These are phyloP conservation scores for Dendrocincla tyrannina DNA, from an alignment of 2,797 vertebrate genomes.

Conservation along the genomic window DNA sequence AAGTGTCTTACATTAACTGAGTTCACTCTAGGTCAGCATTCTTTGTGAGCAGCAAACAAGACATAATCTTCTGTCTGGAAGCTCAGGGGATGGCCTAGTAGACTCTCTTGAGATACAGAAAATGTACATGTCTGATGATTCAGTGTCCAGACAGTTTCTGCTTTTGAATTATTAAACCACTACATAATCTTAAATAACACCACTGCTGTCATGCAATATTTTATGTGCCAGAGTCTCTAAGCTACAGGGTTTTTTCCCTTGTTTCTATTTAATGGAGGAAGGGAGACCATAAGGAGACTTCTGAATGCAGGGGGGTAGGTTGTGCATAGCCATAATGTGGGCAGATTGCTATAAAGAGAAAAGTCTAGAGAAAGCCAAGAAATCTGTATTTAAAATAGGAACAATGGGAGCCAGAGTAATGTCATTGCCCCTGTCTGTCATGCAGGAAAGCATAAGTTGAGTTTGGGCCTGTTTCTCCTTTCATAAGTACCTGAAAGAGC, in stretches of 20 bases:
- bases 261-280: not conserved
- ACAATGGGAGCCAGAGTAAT: not conserved
- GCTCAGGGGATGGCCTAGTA: slow-evolving; percentile 62
- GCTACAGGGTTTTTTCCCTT: not conserved
- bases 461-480: not conserved
- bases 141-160: slow-evolving; percentile 76
- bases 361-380: not conserved
- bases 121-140: slow-evolving; percentile 77
- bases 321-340: not conserved
- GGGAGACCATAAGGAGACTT: not conserved
- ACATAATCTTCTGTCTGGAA: slow-evolving; percentile 72
- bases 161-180: slow-evolving; percentile 77
- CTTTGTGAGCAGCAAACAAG: slow-evolving; percentile 71
- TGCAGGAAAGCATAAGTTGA: not conserved
- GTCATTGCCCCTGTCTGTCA: not conserved
- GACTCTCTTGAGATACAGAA: slow-evolving; percentile 74
- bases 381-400: not conserved
- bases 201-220: slow-evolving; percentile 67
- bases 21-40: slow-evolving; percentile 72
- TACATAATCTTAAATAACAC: slow-evolving; percentile 75
- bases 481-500: not conserved
- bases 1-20: slow-evolving; percentile 57
- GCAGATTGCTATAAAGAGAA: not conserved
- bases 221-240: slow-evolving; percentile 38
- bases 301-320: not conserved